Conservation (phyloP, 2,797 vertebrate species). For the Acipenser ruthenus region DNA sequence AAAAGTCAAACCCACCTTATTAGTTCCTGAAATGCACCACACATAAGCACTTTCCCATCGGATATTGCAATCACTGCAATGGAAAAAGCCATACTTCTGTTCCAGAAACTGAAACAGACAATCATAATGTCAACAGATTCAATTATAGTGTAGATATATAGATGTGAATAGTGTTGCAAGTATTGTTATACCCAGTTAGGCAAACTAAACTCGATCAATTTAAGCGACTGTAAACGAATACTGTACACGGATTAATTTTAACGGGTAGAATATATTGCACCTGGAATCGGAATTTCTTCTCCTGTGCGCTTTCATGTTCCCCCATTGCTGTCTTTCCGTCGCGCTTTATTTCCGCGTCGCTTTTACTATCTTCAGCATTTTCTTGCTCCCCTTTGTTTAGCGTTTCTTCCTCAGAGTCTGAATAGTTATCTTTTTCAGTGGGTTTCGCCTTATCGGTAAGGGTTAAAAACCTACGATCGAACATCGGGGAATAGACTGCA, state of each 20-base stretch:
- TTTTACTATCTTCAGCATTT: neutral
- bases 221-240: neutral
- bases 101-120: slow-evolving; percentile 75
- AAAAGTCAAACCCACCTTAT: slow-evolving; percentile 59
- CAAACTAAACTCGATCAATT: neutral
- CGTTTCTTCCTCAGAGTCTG: neutral
- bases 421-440: neutral
- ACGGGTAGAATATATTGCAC: slow-evolving; percentile 30
- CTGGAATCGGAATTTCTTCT: slow-evolving; percentile 58
- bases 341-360: slow-evolving; percentile 8
- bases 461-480: slow-evolving; percentile 39
- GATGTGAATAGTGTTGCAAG: neutral
- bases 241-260: too few species aligned
- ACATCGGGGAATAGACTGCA: slow-evolving; percentile 62
- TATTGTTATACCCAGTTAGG: neutral
- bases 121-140: neutral
- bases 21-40: slow-evolving; percentile 93
- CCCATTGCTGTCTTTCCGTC: slow-evolving; percentile 3
- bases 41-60: slow-evolving; percentile 95
- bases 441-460: slow-evolving; percentile 16
- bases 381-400: neutral
- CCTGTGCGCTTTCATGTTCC: neutral
- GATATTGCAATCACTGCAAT: slow-evolving; percentile 88
- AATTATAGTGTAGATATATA: too few species aligned
- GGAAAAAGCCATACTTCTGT: slow-evolving; percentile 91